These are phyloP conservation scores for Corythornis cristatus DNA, from an alignment of 2,113 vertebrate species.

Conservation along the genomic window DNA sequence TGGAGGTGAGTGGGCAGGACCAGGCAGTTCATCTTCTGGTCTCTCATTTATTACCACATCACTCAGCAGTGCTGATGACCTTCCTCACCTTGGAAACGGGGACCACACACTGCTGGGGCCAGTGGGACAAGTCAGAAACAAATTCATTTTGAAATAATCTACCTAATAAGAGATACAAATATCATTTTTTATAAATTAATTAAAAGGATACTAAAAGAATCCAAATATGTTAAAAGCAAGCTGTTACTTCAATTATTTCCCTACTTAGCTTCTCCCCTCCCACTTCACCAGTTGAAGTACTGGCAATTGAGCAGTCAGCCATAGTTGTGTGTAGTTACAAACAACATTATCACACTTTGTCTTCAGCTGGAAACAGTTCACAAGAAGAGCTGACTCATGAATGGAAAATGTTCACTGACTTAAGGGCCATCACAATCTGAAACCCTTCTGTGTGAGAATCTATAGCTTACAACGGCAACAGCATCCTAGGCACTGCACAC, in stretches of 20 bases:
- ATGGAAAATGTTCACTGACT: not conserved
- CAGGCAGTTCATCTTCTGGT: slow-evolving; percentile 60
- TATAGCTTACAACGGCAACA: not conserved
- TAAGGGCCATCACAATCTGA: not conserved
- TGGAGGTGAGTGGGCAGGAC: slow-evolving; percentile 61
- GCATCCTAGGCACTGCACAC: not conserved
- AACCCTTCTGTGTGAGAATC: not conserved
- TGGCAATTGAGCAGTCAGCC: not conserved
- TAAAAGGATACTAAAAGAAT: not conserved
- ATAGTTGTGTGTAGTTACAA: not conserved
- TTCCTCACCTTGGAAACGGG: slow-evolving; percentile 47
- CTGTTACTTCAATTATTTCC: not conserved
- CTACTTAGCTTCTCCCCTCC: not conserved
- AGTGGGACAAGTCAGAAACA: slow-evolving; percentile 4
- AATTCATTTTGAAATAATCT: not conserved
- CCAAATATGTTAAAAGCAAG: not conserved
- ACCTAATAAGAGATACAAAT: not conserved
- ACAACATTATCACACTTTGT: not conserved
- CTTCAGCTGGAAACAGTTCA: not conserved
- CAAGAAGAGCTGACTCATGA: not conserved
- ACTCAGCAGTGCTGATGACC: slow-evolving; percentile 20
- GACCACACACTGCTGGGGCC: slow-evolving; percentile 4
- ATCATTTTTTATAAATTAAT: not conserved
- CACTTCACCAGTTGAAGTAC: not conserved
- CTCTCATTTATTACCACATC: slow-evolving; percentile 66